A percentile compares a stretch with the other conserved stretches of the same genome.
phyloP scores from a whole-genome alignment of 1,140 invertebrate species.

The Drosophila bocki region DNA sequence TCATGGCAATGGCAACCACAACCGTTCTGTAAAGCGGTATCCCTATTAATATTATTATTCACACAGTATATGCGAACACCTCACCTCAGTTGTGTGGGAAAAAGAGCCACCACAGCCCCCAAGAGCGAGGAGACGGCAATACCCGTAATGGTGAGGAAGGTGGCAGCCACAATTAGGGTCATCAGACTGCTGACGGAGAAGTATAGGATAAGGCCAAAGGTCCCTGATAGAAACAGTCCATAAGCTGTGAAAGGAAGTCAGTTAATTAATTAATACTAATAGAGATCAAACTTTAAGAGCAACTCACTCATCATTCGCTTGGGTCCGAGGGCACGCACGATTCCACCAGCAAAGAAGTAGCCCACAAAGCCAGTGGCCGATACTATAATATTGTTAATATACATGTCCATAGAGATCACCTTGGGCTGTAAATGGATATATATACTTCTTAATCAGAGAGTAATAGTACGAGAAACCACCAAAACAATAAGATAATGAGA shows the following conservation, averaged over 20 bases:
- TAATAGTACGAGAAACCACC: background rate
- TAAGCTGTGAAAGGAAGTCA: constrained; percentile 45
- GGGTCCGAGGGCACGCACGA: constrained; percentile 86
- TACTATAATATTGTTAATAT: constrained; percentile 86
- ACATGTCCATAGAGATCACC: constrained; percentile 85
- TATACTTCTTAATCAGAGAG: background rate
- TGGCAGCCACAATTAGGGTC: constrained; percentile 70
- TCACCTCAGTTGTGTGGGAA: constrained; percentile 81
- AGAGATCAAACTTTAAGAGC: background rate
- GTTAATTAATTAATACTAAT: background rate
- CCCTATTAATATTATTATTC: background rate
- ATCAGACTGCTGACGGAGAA: constrained; percentile 84
- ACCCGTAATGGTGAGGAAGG: constrained; percentile 69
- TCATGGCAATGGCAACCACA: constrained; percentile 77
- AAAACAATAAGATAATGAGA: background rate
- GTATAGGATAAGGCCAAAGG: constrained; percentile 85
- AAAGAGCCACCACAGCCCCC: constrained; percentile 71
- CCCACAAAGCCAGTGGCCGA: constrained; percentile 86
- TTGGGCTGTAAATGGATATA: constrained; percentile 43
- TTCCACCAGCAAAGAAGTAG: constrained; percentile 85
- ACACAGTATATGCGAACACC: background rate
- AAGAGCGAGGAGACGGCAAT: constrained; percentile 74
- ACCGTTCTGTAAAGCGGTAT: constrained; percentile 51
- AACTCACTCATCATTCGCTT: constrained; percentile 84
- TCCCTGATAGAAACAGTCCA: constrained; percentile 80